A percentile compares a stretch with the other conserved stretches of the same genome.
Evolutionary conservation across 2,888 invertebrate species (phyloP).

Genomic region (Agriopis marginaria): DNA sequence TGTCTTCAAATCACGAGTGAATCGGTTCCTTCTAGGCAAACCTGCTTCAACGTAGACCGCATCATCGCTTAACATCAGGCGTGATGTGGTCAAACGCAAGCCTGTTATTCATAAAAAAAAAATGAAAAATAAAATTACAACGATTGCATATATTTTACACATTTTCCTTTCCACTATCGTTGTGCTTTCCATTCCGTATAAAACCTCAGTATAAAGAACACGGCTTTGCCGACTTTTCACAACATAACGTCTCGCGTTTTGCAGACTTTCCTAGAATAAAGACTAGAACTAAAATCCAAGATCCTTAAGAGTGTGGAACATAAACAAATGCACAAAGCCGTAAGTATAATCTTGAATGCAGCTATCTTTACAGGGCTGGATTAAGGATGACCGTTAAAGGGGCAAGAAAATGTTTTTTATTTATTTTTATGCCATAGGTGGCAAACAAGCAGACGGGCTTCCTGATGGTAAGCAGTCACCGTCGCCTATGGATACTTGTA

Average conservation of each 20-base stretch:
- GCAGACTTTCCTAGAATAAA: constrained; percentile 5
- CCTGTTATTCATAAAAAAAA: no score
- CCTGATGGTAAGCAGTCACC: no score
- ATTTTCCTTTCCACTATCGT: constrained; percentile 1
- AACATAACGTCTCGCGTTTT: not conserved
- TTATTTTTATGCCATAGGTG: no score
- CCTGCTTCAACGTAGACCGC: no score
- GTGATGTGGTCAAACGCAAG: no score
- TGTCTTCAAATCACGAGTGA: no score
- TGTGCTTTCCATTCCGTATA: constrained; percentile 1
- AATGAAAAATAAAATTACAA: no score
- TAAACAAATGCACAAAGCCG: constrained; percentile 33
- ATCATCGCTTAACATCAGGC: no score
- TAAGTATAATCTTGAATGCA: constrained; percentile 25
- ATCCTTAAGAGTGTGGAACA: constrained; percentile 19
- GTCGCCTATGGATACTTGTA: no score
- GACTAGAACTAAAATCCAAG: constrained; percentile 10
- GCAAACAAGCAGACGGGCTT: no score
- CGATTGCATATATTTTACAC: not conserved
- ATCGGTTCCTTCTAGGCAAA: no score
- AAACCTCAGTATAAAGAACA: not conserved
- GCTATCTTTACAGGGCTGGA: constrained; percentile 10
- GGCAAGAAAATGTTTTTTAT: not conserved
- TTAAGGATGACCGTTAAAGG: not conserved
- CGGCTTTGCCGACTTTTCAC: constrained; percentile 2